Conservation (phyloP, 2,113 vertebrate species). For the Lepus europaeus region DNA sequence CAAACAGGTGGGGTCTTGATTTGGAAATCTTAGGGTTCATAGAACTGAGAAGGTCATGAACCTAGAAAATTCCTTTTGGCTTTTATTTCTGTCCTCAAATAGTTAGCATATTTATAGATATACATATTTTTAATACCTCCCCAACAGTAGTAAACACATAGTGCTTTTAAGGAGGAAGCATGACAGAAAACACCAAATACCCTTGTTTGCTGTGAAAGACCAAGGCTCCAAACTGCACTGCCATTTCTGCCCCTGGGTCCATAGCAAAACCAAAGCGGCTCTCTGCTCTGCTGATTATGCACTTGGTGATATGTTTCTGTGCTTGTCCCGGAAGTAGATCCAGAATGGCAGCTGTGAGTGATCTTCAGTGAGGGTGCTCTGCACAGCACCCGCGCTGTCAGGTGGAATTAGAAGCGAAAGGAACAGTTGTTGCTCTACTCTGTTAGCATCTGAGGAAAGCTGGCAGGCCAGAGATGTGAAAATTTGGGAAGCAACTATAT, state of each 20-base stretch:
- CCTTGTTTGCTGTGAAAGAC: background rate
- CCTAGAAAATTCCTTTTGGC: constrained; percentile 9
- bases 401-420: constrained; percentile 4
- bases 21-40: constrained; percentile 16
- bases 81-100: background rate
- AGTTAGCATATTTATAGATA: background rate
- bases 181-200: constrained; percentile 17
- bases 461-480: background rate
- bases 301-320: no score
- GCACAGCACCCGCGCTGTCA: background rate
- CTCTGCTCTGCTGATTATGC: fast-evolving
- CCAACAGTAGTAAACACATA: background rate
- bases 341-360: background rate
- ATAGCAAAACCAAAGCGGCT: background rate
- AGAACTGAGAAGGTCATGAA: background rate
- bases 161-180: background rate
- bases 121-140: background rate
- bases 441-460: background rate
- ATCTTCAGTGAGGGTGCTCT: background rate
- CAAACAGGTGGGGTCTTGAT: constrained; percentile 48
- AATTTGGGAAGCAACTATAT: constrained; percentile 60
- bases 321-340: background rate
- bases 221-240: background rate
- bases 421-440: constrained; percentile 2
- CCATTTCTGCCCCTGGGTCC: background rate